These are phyloP conservation scores for Ormyrus labotus DNA, from an alignment of 2,888 invertebrate genomes.

Conservation along the genomic window DNA sequence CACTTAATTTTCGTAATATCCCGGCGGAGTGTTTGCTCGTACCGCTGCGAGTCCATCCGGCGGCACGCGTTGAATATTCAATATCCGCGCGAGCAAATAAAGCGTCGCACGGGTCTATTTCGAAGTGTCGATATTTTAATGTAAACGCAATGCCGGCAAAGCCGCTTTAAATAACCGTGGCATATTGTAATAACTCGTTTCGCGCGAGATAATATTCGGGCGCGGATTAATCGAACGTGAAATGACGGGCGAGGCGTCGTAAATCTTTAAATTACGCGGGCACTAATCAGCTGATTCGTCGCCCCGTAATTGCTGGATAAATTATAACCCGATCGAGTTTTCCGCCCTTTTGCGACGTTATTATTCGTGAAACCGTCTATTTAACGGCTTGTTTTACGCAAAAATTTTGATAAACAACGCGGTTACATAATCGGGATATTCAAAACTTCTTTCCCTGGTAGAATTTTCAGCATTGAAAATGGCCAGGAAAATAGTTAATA, in stretches of 20 bases:
- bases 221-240: constrained; percentile 8
- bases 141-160: neutral
- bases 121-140: constrained; percentile 4
- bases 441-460: too few species aligned
- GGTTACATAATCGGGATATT: too few species aligned
- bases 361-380: too few species aligned
- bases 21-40: neutral
- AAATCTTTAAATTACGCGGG: too few species aligned
- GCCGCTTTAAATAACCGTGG: neutral
- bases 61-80: neutral
- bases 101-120: neutral
- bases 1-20: neutral
- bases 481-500: too few species aligned
- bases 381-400: too few species aligned
- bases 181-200: constrained; percentile 12
- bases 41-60: neutral
- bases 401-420: too few species aligned
- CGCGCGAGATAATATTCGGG: neutral
- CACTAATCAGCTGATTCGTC: too few species aligned
- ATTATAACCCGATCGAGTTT: too few species aligned
- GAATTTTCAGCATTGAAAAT: too few species aligned
- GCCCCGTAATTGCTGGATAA: too few species aligned
- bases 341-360: too few species aligned
- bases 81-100: constrained; percentile 14
- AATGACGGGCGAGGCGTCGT: neutral